Base-by-base conservation (phyloP, 1,140 invertebrate species). In the Druon quercuslanigerum region DNA sequence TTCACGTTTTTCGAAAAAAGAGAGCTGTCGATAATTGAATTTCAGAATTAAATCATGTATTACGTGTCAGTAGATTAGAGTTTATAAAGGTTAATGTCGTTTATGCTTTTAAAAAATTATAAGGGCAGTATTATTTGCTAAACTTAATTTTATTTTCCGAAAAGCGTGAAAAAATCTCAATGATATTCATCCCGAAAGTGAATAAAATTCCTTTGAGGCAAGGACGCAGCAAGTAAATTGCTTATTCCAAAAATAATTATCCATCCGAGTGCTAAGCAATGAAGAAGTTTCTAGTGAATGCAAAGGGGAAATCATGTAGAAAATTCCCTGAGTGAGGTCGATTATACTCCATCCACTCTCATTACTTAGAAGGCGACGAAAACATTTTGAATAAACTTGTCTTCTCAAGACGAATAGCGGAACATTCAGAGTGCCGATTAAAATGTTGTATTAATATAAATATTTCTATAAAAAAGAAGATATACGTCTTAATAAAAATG, bases 331-430 rank as follows among this genome's bases (percentile, higher is more conserved):
- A 66, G 57, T 14, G 25, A 40, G 13, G 57, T 40, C 57, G 40
- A 66, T 66, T 66, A 66, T 66, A 46, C 14, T 66, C 16, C 60
- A 66, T 40, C 16, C 13, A 54, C 52, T 54, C 60, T 66, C 25
- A 40, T 66, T 66, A 66, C 33, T 66, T 40, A 66, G 60, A 33
- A 60, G 33, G 14, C 60, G 60, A 17, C 17, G 19, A 54, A 66
- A 14, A 66, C 33, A 66, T 66, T 66, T 66, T 66, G 60, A 66
- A 66, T 66, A 66, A 66, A 40, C 40, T 12, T 66, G 40, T 66
- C 14, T 25, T 66, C 33, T n/a, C 40, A 25, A 66, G 25, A 40
- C 8, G 16, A 66, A 66, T 66, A n/a, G 16, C 9, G 16, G 1
- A 8, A 40, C 1, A 14, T 66, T 40, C 57, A 33, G 0, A 46